Evolutionary conservation across 2,888 invertebrate species (phyloP).

Genomic region (Lithodes maja): DNA sequence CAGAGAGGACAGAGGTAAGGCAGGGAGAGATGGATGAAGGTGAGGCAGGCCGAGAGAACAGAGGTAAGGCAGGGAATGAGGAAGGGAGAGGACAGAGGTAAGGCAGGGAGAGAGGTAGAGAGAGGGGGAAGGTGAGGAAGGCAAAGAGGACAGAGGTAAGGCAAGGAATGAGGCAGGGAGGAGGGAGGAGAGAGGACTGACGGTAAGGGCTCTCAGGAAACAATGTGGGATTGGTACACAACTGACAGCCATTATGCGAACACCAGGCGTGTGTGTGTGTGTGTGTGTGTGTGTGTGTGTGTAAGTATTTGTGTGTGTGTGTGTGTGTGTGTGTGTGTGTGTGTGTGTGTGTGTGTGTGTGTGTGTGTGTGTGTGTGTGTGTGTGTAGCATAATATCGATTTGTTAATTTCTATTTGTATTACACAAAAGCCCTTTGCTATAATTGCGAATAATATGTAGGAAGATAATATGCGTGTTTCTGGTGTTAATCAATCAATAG

Average conservation of each 20-base stretch:
- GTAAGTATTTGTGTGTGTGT: conserved; percentile 26
- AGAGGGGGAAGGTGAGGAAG: not conserved
- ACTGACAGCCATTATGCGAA: not conserved
- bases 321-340: conserved; percentile 45
- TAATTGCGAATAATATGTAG: too few relatives aligned
- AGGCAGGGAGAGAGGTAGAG: too few relatives aligned
- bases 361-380: conserved; percentile 21
- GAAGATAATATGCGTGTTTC: too few relatives aligned
- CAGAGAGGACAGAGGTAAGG: not conserved
- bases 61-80: not conserved
- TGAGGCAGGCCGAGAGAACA: not conserved
- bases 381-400: not conserved
- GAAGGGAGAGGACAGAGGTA: conserved; percentile 1
- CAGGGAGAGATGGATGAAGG: not conserved
- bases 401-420: not conserved
- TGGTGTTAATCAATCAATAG: too few relatives aligned
- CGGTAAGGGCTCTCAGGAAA: conserved; percentile 19
- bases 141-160: not conserved
- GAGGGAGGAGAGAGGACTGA: conserved; percentile 8
- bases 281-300: conserved; percentile 44
- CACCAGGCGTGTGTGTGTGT: conserved; percentile 24
- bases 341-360: conserved; percentile 39
- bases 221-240: conserved; percentile 38
- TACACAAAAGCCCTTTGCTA: too few relatives aligned
- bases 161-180: not conserved